Evolutionary conservation across 2,888 invertebrate genomes (phyloP), one percentile per base, ranked within the genome.

Genomic region (Hyles lineata): DNA sequence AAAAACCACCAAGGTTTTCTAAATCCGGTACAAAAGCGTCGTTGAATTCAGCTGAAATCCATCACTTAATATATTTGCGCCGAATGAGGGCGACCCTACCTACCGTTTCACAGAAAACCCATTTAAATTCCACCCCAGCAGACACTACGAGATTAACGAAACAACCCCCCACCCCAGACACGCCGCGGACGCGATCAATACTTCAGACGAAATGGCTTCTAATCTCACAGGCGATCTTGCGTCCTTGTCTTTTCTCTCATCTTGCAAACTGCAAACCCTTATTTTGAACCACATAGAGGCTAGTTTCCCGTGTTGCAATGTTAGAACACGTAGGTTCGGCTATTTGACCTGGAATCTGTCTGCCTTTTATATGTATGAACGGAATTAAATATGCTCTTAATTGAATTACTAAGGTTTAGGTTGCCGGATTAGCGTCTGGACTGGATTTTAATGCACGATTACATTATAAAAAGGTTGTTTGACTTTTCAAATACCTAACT

Each of bases 131-230:
- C 90, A 86, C 90, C 89, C 89, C 84, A 78, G 81, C 88, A 91
- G 90, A 92, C 90, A 89, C 74, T 76, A 79, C 81, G 86, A 92
- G 92, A 92, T 92, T 92, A 92, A 89, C 91, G 83, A 85, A 90
- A 90, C 76, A 78, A 74, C 32, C 23, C 79, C 79, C 77, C 78
- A 55, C 72, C 72, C 70, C 69, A n/a, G n/a, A n/a, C n/a, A n/a
- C n/a, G n/a, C n/a, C n/a, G 70, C 76, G 77, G 72, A 80, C 74
- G 72, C 87, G 88, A 89, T 89, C 89, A 88, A 89, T 89, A 89
- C 87, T 75, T 74, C 79, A 80, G 80, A 80, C 81, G 78, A 80
- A 83, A 84, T 80, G 87, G 86, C 89, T 87, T 92, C 92, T 93
- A 92, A 92, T 93, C 92, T 93, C 89, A 75, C 79, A 77, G 75